Percentiles rank a stretch among this genome's conserved stretches.
Conservation (phyloP, 2,113 vertebrate genomes). For the Thunnus thynnus region DNA sequence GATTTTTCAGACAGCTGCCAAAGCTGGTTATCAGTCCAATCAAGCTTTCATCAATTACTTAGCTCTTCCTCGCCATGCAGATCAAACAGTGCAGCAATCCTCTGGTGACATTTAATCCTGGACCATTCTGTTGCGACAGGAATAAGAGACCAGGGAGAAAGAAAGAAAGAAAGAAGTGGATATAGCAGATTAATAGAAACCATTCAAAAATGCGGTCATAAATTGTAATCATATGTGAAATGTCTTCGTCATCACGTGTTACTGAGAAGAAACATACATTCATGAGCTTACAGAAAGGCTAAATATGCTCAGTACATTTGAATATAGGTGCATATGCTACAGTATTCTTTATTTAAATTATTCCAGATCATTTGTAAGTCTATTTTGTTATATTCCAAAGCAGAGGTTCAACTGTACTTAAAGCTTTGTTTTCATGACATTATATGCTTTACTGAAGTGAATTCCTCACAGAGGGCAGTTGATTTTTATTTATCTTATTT, state of each 20-base stretch:
- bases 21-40: constrained; percentile 77
- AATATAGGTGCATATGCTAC: neutral
- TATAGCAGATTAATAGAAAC: constrained; percentile 62
- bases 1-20: constrained; percentile 64
- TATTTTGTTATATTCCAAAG: constrained; percentile 1
- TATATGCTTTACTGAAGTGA: neutral
- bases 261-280: constrained; percentile 42
- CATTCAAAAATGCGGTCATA: constrained; percentile 65
- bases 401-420: neutral
- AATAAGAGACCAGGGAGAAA: constrained; percentile 25
- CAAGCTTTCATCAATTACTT: constrained; percentile 82
- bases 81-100: constrained; percentile 56
- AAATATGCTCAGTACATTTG: neutral
- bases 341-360: neutral
- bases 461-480: neutral
- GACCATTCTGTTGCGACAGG: constrained; percentile 25
- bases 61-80: constrained; percentile 53
- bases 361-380: neutral
- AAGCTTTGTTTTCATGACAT: neutral
- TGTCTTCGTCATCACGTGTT: constrained; percentile 45
- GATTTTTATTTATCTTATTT: neutral
- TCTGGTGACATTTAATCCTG: constrained; percentile 41
- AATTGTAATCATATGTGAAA: constrained; percentile 67
- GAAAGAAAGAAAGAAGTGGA: constrained; percentile 21
- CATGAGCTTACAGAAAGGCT: constrained; percentile 2